Evolutionary conservation across 2,113 vertebrate species (phyloP), one percentile per base, ranked within the genome.

Genomic region (Paramormyrops kingsleyae): DNA sequence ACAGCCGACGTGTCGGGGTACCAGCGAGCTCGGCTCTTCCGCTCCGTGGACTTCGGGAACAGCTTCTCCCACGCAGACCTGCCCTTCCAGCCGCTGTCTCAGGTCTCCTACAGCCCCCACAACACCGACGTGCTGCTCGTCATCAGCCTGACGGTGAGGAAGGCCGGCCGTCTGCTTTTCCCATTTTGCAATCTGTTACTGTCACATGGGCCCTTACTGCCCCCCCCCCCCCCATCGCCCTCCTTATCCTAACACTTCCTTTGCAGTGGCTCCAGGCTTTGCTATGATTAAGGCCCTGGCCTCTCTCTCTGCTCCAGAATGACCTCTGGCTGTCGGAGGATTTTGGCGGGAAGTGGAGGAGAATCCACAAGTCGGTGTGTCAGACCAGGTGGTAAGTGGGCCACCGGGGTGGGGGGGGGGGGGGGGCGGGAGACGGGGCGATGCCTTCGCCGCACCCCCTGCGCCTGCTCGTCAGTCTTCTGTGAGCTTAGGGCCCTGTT

Each of bases 311-410:
- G 74, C 94, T 94, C 92, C 95, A 99, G 98, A 95, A 97, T 83
- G 96, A 97, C 66, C 95, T 99, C 88, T 99, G 97, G 98, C 89
- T 99, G 91, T 97, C 98, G 89, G 95, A 94, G 92, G 95, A 98
- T 93, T 97, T 98, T 91, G 97, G 97, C 47, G 94, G 49, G 89
- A 96, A 74, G 74, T 99, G 98, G 98, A 95, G 90, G 89, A 96
- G 96, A 94, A 95, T 98, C 92, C 96, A 98, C 83, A 93, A 95
- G 93, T 95, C 93, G 83, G 97, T 97, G 87, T 99, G 97, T 93
- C 93, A 97, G 92, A 96, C 96, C 89, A 99, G 98, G 95, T 99
- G 98, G 98, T 99, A 94, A 88, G 39, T 31, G 21, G 44, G 44
- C 5, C 27, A 10, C 19, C 2, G 4, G 15, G 70, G 66, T 5